Evolutionary conservation across 2,888 invertebrate species (phyloP), one percentile per base, ranked within the genome.

Genomic region (Cheilosia scutellata): DNA sequence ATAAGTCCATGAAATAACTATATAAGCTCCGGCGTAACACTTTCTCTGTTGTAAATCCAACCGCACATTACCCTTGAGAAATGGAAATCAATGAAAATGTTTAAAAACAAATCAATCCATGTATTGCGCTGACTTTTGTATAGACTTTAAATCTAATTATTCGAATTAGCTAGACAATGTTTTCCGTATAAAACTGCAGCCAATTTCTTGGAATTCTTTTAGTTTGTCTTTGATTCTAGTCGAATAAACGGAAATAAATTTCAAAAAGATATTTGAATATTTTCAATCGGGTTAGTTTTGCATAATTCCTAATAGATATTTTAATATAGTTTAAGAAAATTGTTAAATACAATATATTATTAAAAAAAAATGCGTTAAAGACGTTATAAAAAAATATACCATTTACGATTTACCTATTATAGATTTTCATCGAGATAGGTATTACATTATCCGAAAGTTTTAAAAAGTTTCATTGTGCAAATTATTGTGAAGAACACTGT

Each of bases 71-170:
- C 29, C 66, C 55, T 42, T 55, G 55, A 11, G 6, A 29, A 55
- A 31, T 31, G 9, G n/a, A 44, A 80, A 62, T 66, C 66, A 53
- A 62, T 53, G 47, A 47, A 65, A 72, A 13, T 20, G 25, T 62
- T 60, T n/a, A 37, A 31, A 51, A 65, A 6, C 11, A 65, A 40
- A 33, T 4, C 37, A 33, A 9, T 33, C 58, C 6, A 57, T 40
- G n/a, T 57, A 55, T 20, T 33, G 16, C n/a, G 9, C 13, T 42
- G 58, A 16, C 31, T 37, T 37, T 20, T 33, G 16, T 7, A 6
- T 9, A 51, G 58, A 16, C 31, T 37, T 37, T 51, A 68, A 80
- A 75, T 79, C 68, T 51, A 76, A 82, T 82, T 82, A 82, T 47
- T 27, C 37, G 68, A 47, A 63, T 70, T 82, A 80, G 75, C 2